Conservation (phyloP, 2,797 vertebrate genomes). For the Sebastes matsubarae region DNA sequence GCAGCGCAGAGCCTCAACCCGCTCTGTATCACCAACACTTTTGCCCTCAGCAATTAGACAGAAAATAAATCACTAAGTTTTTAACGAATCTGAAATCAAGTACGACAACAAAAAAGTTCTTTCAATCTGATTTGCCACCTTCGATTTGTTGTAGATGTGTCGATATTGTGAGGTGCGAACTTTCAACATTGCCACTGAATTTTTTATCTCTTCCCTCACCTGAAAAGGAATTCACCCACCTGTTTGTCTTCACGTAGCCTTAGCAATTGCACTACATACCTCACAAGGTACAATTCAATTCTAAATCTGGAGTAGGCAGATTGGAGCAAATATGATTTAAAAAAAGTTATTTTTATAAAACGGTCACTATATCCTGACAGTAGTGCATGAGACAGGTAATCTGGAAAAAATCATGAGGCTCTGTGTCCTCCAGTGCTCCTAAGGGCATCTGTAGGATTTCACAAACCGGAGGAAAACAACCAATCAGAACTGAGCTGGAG, state of each 20-base stretch:
- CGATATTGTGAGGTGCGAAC: background rate
- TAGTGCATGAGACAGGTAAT: background rate
- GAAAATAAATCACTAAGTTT: background rate
- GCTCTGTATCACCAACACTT: background rate
- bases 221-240: conserved; percentile 9
- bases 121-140: background rate
- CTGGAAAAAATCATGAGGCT: too few species aligned
- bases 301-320: background rate
- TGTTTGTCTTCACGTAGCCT: background rate
- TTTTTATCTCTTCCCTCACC: background rate
- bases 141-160: background rate
- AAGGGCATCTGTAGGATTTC: too few species aligned
- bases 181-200: background rate
- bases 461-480: too few species aligned
- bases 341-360: background rate
- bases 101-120: background rate
- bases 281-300: background rate
- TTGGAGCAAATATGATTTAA: background rate
- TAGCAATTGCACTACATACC: background rate
- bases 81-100: conserved; percentile 4
- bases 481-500: too few species aligned
- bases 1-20: background rate
- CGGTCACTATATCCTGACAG: background rate
- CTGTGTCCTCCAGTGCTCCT: too few species aligned
- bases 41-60: conserved; percentile 4